These are phyloP conservation scores for Harpagoxenus sublaevis DNA, from an alignment of 2,888 invertebrate species.

Conservation along the genomic window DNA sequence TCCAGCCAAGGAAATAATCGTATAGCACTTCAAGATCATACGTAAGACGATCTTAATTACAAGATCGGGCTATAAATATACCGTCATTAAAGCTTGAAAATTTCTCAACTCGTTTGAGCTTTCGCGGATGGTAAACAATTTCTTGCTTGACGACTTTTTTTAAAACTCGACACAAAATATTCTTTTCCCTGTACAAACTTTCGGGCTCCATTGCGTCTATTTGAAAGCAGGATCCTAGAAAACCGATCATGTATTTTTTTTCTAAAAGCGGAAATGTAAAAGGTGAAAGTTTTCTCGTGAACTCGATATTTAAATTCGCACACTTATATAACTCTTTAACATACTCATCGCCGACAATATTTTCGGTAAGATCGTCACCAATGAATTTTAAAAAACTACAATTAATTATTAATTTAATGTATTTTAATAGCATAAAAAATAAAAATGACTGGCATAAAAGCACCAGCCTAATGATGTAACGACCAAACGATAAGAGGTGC, in stretches of 20 bases:
- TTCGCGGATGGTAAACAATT: neutral
- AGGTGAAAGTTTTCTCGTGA: neutral
- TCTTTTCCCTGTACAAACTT: neutral
- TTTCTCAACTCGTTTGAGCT: neutral
- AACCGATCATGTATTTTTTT: neutral
- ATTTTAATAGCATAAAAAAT: neutral
- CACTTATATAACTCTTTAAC: neutral
- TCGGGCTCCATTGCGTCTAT: neutral
- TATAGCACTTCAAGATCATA: neutral
- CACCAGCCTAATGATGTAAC: neutral
- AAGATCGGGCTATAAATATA: neutral
- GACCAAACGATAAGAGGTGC: too few relatives aligned
- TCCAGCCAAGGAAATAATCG: neutral
- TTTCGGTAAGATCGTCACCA: neutral
- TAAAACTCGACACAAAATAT: neutral
- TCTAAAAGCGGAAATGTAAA: neutral
- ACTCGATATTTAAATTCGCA: neutral
- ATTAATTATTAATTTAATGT: neutral
- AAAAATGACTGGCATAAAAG: neutral
- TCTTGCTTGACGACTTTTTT: neutral
- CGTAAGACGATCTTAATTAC: neutral
- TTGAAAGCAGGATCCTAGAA: neutral
- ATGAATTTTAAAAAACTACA: neutral
- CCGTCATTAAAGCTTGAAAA: neutral
- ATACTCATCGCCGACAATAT: neutral